phyloP scores from a whole-genome alignment of 1,140 invertebrate genomes.

The Drosophila nasuta region DNA sequence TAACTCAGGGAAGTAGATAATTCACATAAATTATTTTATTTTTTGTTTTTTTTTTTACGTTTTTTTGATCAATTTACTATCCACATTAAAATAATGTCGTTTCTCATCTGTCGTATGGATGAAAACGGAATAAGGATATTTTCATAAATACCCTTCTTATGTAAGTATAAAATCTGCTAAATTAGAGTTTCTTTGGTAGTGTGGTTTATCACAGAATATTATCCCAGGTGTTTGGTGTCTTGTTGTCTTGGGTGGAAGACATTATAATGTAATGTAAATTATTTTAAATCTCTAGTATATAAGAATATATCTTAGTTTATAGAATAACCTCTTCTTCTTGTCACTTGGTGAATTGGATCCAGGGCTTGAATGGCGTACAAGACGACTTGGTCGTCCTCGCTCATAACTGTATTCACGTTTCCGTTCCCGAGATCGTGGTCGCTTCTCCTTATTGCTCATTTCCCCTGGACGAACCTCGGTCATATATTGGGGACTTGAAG shows the following conservation, averaged over 20 bases:
- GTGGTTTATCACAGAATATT: constrained; percentile 26
- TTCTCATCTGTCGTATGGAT: constrained; percentile 16
- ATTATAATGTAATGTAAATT: constrained; percentile 12
- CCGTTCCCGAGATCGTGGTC: constrained; percentile 65
- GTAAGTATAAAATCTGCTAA: not conserved
- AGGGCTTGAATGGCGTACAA: constrained; percentile 49
- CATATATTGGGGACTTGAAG: constrained; percentile 63
- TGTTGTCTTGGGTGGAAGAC: not conserved
- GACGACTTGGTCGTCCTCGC: constrained; percentile 39
- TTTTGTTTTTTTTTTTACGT: constrained; percentile 2
- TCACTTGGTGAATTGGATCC: constrained; percentile 67
- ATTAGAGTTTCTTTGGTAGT: constrained; percentile 1
- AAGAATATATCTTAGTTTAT: constrained; percentile 37
- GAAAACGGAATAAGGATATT: constrained; percentile 13
- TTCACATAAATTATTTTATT: constrained; percentile 8
- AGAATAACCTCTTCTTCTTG: constrained; percentile 76
- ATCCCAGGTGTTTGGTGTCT: constrained; percentile 5
- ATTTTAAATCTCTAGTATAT: constrained; percentile 30
- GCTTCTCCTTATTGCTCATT: constrained; percentile 56
- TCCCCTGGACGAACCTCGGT: constrained; percentile 60
- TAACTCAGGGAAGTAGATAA: constrained; percentile 15
- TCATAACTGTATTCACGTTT: constrained; percentile 74
- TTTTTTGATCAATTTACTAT: constrained; percentile 27
- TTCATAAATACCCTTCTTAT: not conserved
- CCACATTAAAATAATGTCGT: constrained; percentile 15